Evolutionary conservation across 2,113 vertebrate species (phyloP), one percentile per base, ranked within the genome.

Genomic region (Dinomys branickii): DNA sequence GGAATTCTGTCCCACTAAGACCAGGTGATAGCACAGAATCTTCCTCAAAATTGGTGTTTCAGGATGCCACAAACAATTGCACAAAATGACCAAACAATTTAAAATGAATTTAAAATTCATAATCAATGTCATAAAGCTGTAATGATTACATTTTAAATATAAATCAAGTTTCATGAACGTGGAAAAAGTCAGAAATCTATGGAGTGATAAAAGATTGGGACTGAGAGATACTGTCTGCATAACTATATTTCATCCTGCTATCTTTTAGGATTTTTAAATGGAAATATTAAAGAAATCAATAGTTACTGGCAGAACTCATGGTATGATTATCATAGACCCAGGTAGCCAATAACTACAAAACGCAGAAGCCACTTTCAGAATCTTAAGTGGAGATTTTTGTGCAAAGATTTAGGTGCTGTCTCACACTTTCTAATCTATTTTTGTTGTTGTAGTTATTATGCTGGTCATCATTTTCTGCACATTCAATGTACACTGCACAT

Each of bases 391-490:
- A 80, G 26, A 73, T 56, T 71, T 24, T 59, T 94, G 61, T 90
- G 38, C 44, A 93, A 90, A 94, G 47, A 75, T 1, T 44, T 16
- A 94, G 82, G 4, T 13, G 17, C 12, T 35, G 9, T 78, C 90
- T 82, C 35, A 77, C 89, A 90, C 0, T 24, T 95, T 93, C 54
- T 38, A 56, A 87, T 89, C 90, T 94, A 78, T 85, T 82, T 88
- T 63, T 50, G 8, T 44, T 77, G 56, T 58, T 80, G 5, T 81
- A 61, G 38, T 71, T 88, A 14, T 88, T 91, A 22, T 59, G 24
- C 83, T 85, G 78, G 61, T 61, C 50, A 92, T 91, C 84, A 78
- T 95, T 97, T 91, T 93, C 65, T 88, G 30, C 3, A 41, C 12
- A 56, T 47, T 94, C 65, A 38, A 90, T 92, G 30, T 67, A 81